Base-by-base conservation (phyloP, 2,113 vertebrate species). In the Parotia lawesii region DNA sequence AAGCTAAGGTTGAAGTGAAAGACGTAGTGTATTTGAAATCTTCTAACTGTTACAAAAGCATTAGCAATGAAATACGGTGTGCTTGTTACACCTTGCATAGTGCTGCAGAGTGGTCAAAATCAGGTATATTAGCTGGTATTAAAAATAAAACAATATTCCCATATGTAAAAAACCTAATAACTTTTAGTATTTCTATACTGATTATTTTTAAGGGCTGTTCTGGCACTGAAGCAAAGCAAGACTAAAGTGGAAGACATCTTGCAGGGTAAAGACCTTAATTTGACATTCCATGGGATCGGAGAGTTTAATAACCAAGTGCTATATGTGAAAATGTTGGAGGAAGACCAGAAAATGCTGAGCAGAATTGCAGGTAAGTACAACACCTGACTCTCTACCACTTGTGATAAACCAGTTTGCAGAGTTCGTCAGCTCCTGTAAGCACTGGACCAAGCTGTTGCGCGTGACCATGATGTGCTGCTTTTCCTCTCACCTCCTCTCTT, bases 221-320 rank as follows among this genome's bases (percentile, higher is more conserved):
- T 95, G 78, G 95, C 91, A 37, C 60, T 97, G 45, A 57, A 97
- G 42, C 54, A 96, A 78, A 97, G 94, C 81, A 96, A 97, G 85
- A 67, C n/a, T 65, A 95, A 95, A 95, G 85, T 88, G 27, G 81
- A 97, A 93, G 79, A 60, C 48, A 54, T 97, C 38, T 90, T 97
- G 45, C 85, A 96, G 56, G 94, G 87, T 56, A 79, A 90, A 94
- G 81, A 69, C 40, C 75, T 97, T 86, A 58, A 40, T 42, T 66
- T 94, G 84, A 88, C 62, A 31, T 95, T 97, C 90, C 90, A 90
- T 33, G 95, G 89, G 33, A 90, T 95, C n/a, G 90, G 94, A 21
- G 73, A 77, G 54, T 97, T 97, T 78, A 93, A 96, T 47, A 94
- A 94, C 47, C 71, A 93, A 87, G 91, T 96, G 27, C 35, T 94